Conservation (phyloP, 2,797 vertebrate species). For the Acanthopagrus latus region DNA sequence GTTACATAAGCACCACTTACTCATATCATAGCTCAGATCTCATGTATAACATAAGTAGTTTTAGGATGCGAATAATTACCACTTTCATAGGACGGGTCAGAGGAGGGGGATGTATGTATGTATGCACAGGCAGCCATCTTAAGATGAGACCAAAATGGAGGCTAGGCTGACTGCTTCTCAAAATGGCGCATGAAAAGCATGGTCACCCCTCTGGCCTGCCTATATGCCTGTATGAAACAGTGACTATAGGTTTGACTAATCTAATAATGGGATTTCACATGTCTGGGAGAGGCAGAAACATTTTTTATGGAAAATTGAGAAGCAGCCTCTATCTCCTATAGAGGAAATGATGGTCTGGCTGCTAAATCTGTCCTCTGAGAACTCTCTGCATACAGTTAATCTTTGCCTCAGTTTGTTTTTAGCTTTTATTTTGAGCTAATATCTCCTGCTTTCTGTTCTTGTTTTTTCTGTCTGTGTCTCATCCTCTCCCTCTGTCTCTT, state of each 20-base stretch:
- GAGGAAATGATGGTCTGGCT: conserved; percentile 40
- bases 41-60: conserved; percentile 31
- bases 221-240: conserved; percentile 19
- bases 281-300: conserved; percentile 6
- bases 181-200: conserved; percentile 18
- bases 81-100: not conserved
- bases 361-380: conserved; percentile 41
- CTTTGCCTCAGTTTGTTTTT: conserved; percentile 13
- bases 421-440: conserved; percentile 15
- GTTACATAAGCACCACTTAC: conserved; percentile 33
- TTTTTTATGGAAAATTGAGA: conserved; percentile 16
- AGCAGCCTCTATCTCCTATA: conserved; percentile 22
- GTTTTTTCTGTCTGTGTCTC: conserved; percentile 5
- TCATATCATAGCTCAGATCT: conserved; percentile 21
- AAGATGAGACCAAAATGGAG: conserved; percentile 67
- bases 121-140: conserved; percentile 70
- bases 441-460: conserved; percentile 32
- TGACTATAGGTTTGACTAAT: conserved; percentile 32
- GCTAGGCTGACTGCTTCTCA: conserved; percentile 38
- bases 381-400: conserved; percentile 29
- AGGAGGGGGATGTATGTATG: not conserved
- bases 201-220: not conserved
- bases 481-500: conserved; percentile 14
- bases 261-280: conserved; percentile 12
- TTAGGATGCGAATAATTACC: conserved; percentile 21